Evolutionary conservation across 2,797 vertebrate species (phyloP), one percentile per base, ranked within the genome.

Genomic region (Gallinago solitaria): DNA sequence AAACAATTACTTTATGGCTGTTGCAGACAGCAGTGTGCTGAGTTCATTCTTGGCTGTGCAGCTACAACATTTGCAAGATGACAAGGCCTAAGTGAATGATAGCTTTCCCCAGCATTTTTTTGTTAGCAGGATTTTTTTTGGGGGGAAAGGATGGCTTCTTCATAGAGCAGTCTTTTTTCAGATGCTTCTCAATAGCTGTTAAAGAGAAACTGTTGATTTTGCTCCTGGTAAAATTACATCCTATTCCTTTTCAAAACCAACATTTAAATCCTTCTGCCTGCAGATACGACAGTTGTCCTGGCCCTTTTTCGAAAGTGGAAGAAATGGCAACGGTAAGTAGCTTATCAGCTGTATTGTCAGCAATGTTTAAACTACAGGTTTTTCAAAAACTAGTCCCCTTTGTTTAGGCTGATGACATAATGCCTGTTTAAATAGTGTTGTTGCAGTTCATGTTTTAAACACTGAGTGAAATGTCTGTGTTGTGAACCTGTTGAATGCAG

Each of bases 271-370:
- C 51, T 75, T 92, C 76, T 97, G 84, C 91, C 60, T 85, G 75
- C 97, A 98, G 98, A 86, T 96, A 83, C 79, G 96, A 97, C 39
- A 83, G 37, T 67, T 95, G 83, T 57, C 50, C 50, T 65, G 89
- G 73, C 75, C 63, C 88, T 30, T 61, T 96, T 51, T 80, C 84
- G 12, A 90, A 97, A 95, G 61, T 53, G 82, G 97, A 95, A 79
- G 95, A 89, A 94, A 94, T 97, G 69, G 83, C 95, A 89, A 87
- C 43, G 74, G 98, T 98, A 87, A 97, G 98, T 96, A 61, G 15
- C 39, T 74, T 43, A 59, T n/a, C 16, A 57, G 3, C 67, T 87
- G 87, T 63, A 71, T 50, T 71, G 27, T 41, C 33, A 75, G 33
- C 30, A 70, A 8, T 61, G 37, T 76, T 86, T 81, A n/a, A 87